These are phyloP conservation scores for Cyclophora albipunctata DNA, from an alignment of 2,888 invertebrate species.

Conservation along the genomic window DNA sequence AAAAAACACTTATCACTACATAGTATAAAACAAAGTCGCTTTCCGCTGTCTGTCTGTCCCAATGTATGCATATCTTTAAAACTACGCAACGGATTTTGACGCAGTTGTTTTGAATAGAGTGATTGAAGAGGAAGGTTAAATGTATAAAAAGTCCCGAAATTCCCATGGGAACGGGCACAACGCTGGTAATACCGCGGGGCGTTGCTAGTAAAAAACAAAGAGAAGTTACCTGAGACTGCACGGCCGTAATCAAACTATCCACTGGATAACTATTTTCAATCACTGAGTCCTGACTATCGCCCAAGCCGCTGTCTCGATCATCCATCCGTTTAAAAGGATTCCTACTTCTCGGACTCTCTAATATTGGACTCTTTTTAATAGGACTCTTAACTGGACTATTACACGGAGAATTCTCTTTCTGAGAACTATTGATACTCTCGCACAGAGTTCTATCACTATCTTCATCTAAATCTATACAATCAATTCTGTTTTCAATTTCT, in stretches of 20 bases:
- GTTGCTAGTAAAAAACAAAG: too few relatives aligned
- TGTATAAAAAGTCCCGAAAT: too few relatives aligned
- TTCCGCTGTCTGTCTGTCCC: too few relatives aligned
- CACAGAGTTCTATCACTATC: constrained; percentile 25
- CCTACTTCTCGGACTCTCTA: constrained; percentile 36
- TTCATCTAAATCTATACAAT: background rate
- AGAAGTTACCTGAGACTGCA: constrained; percentile 48
- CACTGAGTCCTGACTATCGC: constrained; percentile 41
- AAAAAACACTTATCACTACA: too few relatives aligned
- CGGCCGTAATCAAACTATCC: constrained; percentile 47
- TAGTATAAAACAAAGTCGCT: too few relatives aligned
- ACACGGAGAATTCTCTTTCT: constrained; percentile 48
- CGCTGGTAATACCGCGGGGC: too few relatives aligned
- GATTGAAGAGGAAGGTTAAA: too few relatives aligned
- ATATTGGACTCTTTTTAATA: constrained; percentile 37
- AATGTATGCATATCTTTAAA: too few relatives aligned
- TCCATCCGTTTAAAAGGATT: constrained; percentile 32
- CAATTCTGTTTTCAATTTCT: constrained; percentile 2
- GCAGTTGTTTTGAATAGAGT: too few relatives aligned
- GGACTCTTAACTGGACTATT: constrained; percentile 35
- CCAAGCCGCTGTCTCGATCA: constrained; percentile 12
- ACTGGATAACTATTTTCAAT: constrained; percentile 60
- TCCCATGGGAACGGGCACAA: too few relatives aligned
- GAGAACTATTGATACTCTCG: constrained; percentile 25
- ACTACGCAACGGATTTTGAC: too few relatives aligned